These are phyloP conservation scores for Tillus elongatus DNA, from an alignment of 2,888 invertebrate genomes.

Conservation along the genomic window DNA sequence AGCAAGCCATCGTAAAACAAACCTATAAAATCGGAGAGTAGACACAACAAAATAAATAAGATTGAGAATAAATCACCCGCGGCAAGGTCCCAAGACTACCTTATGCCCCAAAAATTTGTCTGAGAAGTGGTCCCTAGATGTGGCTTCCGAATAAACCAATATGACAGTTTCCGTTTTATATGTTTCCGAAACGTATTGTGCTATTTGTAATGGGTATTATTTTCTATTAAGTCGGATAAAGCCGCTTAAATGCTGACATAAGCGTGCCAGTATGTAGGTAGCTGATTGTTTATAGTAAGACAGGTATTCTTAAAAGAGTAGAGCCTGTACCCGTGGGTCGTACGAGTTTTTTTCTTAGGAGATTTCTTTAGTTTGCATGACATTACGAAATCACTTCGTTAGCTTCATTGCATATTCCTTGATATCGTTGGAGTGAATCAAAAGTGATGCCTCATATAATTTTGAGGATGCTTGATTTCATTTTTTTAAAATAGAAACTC, in stretches of 20 bases:
- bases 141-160: too few relatives aligned
- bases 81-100: constrained; percentile 2
- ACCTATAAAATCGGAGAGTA: too few relatives aligned
- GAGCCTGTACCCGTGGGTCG: constrained; percentile 2
- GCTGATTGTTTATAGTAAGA: constrained; percentile 3
- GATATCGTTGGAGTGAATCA: too few relatives aligned
- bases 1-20: too few relatives aligned
- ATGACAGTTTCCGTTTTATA: too few relatives aligned
- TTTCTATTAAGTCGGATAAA: background rate
- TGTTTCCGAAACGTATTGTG: too few relatives aligned
- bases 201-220: too few relatives aligned
- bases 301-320: constrained; percentile 1
- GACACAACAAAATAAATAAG: constrained; percentile 3
- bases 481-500: too few relatives aligned
- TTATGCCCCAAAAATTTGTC: background rate
- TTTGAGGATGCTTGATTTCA: too few relatives aligned
- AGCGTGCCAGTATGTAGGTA: background rate
- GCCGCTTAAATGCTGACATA: background rate
- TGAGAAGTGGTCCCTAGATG: too few relatives aligned
- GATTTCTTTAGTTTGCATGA: background rate
- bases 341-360: constrained; percentile 1
- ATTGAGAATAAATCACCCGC: background rate
- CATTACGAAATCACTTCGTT: constrained; percentile 3
- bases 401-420: too few relatives aligned
- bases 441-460: too few relatives aligned